Evolutionary conservation across 2,797 vertebrate genomes (phyloP), one percentile per base, ranked within the genome.

Genomic region (Gymnocypris eckloni): DNA sequence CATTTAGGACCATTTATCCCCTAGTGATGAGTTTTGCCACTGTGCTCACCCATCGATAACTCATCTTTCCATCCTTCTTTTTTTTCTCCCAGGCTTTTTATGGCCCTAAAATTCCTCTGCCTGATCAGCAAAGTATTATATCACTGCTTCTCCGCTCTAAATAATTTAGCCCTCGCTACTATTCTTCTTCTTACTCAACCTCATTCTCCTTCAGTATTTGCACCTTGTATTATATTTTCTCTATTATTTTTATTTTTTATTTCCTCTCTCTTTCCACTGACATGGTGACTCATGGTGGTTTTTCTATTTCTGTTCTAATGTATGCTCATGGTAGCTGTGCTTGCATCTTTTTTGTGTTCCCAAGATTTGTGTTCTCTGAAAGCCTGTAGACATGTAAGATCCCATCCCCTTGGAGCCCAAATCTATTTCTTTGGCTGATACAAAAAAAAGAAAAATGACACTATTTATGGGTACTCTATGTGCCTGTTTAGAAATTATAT

Each of bases 11-110:
- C 87, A 90, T 91, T 92, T 80, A 91, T 94, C 89, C 85, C 87
- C 86, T 88, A 71, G 73, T 86, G 89, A 92, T 90, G 89, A 91
- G 90, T 92, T 91, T 88, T 72, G 87, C 87, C 82, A 82, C 73
- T 78, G 72, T 50, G 72, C 70, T 80, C 82, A 61, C 64, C 82
- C 83, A 88, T 90, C 92, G 86, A 90, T 88, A 92, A 86, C 88
- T 92, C 87, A 93, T 93, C 91, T 87, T 86, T 89, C 85, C 80
- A 66, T 85, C 28, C 83, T 77, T 83, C 28, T 82, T 88, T 76
- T 85, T 52, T 76, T 86, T 75, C 2, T 6, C 16, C 50, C 28
- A 22, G 20, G 61, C 66, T 76, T 88, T 89, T 82, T 86, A 64
- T 76, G 69, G 84, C 39, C 86, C 79, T 82, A 89, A 90, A 75